A percentile compares a stretch with the other conserved stretches of the same genome.
These are phyloP conservation scores for Drosophila repleta DNA, from an alignment of 1,140 invertebrate species.

Conservation along the genomic window DNA sequence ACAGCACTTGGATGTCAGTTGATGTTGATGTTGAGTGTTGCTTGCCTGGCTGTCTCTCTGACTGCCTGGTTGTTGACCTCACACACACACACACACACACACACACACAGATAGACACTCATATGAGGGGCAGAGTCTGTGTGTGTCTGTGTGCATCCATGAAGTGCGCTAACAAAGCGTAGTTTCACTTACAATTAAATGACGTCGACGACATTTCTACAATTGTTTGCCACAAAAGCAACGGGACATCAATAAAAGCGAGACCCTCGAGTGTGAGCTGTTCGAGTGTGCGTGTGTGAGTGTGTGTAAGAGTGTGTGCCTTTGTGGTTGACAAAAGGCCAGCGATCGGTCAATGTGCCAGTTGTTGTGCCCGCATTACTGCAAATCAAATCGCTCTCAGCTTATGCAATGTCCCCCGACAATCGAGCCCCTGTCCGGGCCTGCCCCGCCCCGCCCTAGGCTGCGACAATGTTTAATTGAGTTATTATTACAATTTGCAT, in stretches of 20 bases:
- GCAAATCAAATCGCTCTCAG: constrained; percentile 47
- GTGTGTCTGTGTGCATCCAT: constrained; percentile 2
- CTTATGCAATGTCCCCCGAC: constrained; percentile 45
- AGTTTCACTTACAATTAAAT: constrained; percentile 82
- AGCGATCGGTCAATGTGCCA: constrained; percentile 74
- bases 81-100: constrained; percentile 43
- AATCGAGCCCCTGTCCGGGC: background rate
- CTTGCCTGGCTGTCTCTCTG: constrained; percentile 38
- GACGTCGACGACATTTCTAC: constrained; percentile 75
- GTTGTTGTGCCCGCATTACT: constrained; percentile 66
- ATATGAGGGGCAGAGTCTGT: constrained; percentile 12
- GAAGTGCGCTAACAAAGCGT: constrained; percentile 65
- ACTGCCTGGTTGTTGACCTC: constrained; percentile 72
- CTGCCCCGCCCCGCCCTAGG: background rate
- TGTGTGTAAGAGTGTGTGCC: constrained; percentile 16
- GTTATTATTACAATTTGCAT: constrained; percentile 79
- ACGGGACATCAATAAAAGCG: constrained; percentile 78
- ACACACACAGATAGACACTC: constrained; percentile 41
- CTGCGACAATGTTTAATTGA: constrained; percentile 68
- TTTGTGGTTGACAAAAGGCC: constrained; percentile 35
- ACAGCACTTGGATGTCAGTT: constrained; percentile 61
- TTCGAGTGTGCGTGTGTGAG: constrained; percentile 12
- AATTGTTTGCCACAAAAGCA: constrained; percentile 77
- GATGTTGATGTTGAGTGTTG: constrained; percentile 62
- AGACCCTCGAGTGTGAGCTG: constrained; percentile 53